A percentile compares a stretch with the other conserved stretches of the same genome.
These are phyloP conservation scores for Aythya baeri DNA, from an alignment of 2,113 vertebrate genomes.

Conservation along the genomic window DNA sequence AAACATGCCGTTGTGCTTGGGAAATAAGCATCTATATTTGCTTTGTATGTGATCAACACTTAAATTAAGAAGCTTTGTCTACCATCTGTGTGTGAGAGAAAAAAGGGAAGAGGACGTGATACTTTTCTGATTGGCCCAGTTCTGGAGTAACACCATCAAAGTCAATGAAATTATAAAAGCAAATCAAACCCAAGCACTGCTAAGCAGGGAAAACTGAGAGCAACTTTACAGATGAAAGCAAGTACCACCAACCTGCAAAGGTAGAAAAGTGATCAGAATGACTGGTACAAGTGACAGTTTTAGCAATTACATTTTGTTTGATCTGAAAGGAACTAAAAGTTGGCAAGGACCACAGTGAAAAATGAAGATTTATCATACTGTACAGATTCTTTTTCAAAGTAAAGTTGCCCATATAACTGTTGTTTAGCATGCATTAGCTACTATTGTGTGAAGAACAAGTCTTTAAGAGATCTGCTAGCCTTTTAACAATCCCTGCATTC, in stretches of 20 bases:
- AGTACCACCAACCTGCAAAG: not conserved
- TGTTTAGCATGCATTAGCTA: not conserved
- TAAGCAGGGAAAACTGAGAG: not conserved
- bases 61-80: not conserved
- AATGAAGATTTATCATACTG: not conserved
- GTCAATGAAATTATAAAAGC: not conserved
- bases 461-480: not conserved
- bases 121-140: not conserved
- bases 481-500: not conserved
- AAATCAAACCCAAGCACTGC: slow-evolving; percentile 22
- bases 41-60: not conserved
- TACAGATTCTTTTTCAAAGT: not conserved
- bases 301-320: not conserved
- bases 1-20: not conserved
- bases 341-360: not conserved
- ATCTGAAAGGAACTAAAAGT: not conserved
- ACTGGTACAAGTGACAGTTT: not conserved
- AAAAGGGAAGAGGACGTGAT: not conserved
- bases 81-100: not conserved
- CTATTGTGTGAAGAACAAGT: not conserved
- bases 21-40: not conserved
- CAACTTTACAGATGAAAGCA: slow-evolving; percentile 10
- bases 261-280: not conserved
- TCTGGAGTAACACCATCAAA: not conserved
- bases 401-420: not conserved